Base-by-base conservation (phyloP, 2,888 invertebrate species). In the Acanthosepion esculentum region DNA sequence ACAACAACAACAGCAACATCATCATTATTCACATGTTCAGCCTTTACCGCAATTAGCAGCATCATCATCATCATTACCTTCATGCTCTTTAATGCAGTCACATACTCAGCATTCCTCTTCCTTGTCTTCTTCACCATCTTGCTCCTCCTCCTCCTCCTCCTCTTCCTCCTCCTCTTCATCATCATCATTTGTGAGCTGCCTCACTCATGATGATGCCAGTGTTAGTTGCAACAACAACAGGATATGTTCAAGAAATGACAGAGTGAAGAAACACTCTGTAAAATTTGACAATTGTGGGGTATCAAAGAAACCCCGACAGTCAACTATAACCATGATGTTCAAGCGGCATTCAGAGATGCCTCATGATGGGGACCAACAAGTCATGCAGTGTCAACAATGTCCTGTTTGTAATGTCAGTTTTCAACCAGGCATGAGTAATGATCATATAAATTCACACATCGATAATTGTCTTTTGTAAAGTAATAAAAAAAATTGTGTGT, bases 381-480 rank as follows among this genome's bases (percentile, higher is more conserved):
- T 33, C 78, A n/a, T n/a, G n/a, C 78, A 78, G n/a, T 78, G 48
- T 26, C 94, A 78, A 50, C 92, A 59, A 92, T 97, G 97, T 95
- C 97, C 97, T 0, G 96, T 97, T n/a, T 97, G 97, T 96, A 95
- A 95, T 41, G 95, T 95, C 91, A 95, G 95, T 50, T 97, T 97
- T 96, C 95, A 96, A 5, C 94, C 95, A 33, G 95, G 95, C 15
- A 95, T 95, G 48, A 96, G 95, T 48, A 97, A 97, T 95, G 95
- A 95, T 18, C 96, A 96, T n/a, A 95, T 97, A n/a, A 97, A 97
- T 95, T 91, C 95, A 15, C 97, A 97, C 95, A 96, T 97, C 94
- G 97, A 97, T 94, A 97, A 96, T 95, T 97, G 97, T 95, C 95
- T 97, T 91, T 97, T 97, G 95, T 96, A 96, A 94, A 96, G 94